These are phyloP conservation scores for Rhingia campestris DNA, from an alignment of 2,888 invertebrate species.

Conservation along the genomic window DNA sequence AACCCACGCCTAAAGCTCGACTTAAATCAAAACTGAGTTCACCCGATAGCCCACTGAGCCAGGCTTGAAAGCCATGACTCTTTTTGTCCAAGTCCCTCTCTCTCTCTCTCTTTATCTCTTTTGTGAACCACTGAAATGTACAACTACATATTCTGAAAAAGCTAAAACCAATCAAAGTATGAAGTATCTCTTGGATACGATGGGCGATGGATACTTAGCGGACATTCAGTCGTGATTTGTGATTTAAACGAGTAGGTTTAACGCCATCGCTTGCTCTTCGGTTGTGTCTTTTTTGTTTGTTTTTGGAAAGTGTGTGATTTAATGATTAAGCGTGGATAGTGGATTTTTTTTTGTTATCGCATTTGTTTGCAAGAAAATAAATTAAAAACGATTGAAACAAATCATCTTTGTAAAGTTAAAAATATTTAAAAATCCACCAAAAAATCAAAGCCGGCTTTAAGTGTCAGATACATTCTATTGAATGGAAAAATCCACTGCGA, in stretches of 20 bases:
- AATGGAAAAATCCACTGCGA: conserved; percentile 36
- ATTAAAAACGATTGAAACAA: conserved; percentile 37
- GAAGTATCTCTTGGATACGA: conserved; percentile 45
- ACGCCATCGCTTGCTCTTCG: neutral
- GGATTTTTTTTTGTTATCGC: conserved; percentile 24
- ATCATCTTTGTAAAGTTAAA: conserved; percentile 27
- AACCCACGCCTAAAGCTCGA: conserved; percentile 30
- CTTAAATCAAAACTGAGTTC: neutral
- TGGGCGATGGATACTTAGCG: conserved; percentile 13
- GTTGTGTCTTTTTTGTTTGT: neutral
- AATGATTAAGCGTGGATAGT: conserved; percentile 34
- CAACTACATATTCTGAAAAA: conserved; percentile 28
- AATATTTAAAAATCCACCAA: conserved; percentile 6
- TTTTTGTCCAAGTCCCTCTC: neutral
- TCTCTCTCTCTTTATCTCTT: no score
- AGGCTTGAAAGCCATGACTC: conserved; percentile 42
- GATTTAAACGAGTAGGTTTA: conserved; percentile 29
- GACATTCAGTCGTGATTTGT: conserved; percentile 54
- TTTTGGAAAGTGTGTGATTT: conserved; percentile 65
- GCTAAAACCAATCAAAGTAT: conserved; percentile 44
- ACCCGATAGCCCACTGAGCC: neutral
- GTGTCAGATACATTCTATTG: conserved; percentile 36
- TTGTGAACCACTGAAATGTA: neutral
- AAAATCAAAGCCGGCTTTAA: conserved; percentile 57
- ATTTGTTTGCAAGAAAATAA: conserved; percentile 17